Evolutionary conservation across 1,140 invertebrate species (phyloP).

Genomic region (Drosophila sp.): DNA sequence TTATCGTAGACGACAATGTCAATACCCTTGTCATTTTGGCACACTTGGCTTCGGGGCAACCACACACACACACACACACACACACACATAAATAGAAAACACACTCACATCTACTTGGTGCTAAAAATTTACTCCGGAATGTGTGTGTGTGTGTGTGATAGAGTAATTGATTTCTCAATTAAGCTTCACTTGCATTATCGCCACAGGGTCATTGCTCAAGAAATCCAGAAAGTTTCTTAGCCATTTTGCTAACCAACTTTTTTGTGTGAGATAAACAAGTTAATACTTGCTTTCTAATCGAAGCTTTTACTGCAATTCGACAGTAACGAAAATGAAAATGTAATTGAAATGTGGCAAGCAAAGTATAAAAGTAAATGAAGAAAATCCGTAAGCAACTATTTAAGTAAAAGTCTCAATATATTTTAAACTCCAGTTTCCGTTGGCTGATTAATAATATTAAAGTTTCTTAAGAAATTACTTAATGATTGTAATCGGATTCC

Average conservation of each 20-base stretch:
- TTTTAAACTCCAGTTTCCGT: neutral
- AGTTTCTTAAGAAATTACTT: too few species aligned
- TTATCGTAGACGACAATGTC: slow-evolving; percentile 69
- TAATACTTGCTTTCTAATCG: slow-evolving; percentile 21
- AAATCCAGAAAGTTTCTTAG: slow-evolving; percentile 32
- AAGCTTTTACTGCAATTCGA: slow-evolving; percentile 4
- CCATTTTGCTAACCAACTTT: slow-evolving; percentile 13
- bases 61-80: neutral
- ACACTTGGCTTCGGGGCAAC: slow-evolving; percentile 30
- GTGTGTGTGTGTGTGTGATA: slow-evolving; percentile 3
- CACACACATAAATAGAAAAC: slow-evolving; percentile 9
- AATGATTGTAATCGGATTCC: too few species aligned
- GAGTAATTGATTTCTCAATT: slow-evolving; percentile 77
- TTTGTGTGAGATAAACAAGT: slow-evolving; percentile 14
- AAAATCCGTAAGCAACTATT: slow-evolving; percentile 4
- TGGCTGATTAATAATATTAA: too few species aligned
- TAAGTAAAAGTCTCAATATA: neutral
- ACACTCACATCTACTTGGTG: slow-evolving; percentile 23
- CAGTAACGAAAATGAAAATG: slow-evolving; percentile 15
- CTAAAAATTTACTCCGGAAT: slow-evolving; percentile 26
- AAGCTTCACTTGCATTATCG: slow-evolving; percentile 50
- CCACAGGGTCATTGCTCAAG: slow-evolving; percentile 29
- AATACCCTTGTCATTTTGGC: slow-evolving; percentile 75
- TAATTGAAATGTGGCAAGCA: slow-evolving; percentile 6
- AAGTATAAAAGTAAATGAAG: neutral